Conservation (phyloP, 1,140 invertebrate genomes). For the Listronotus oregonensis region DNA sequence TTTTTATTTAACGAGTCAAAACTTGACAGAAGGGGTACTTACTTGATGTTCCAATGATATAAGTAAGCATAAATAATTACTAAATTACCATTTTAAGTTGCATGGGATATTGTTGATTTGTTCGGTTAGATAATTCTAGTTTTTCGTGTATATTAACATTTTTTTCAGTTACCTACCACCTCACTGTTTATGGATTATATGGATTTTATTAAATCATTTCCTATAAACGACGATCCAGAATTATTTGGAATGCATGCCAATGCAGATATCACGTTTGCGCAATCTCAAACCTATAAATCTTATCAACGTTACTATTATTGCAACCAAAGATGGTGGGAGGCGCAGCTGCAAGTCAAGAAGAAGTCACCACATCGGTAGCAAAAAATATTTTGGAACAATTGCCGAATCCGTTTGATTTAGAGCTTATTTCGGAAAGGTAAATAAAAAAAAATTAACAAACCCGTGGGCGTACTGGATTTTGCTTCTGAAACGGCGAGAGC, state of each 20-base stretch:
- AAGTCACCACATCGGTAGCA: constrained; percentile 60
- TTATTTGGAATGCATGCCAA: constrained; percentile 78
- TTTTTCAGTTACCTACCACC: constrained; percentile 58
- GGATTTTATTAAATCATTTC: constrained; percentile 66
- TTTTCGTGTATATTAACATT: too few relatives aligned
- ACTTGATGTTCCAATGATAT: too few relatives aligned
- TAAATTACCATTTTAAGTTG: too few relatives aligned
- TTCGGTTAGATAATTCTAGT: too few relatives aligned
- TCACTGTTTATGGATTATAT: constrained; percentile 64
- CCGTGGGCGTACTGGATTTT: constrained; percentile 93
- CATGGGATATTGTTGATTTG: too few relatives aligned
- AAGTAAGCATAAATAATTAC: too few relatives aligned
- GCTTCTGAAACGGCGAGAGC: constrained; percentile 92
- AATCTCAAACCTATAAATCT: constrained; percentile 67
- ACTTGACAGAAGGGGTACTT: too few relatives aligned
- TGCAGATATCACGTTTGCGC: constrained; percentile 79
- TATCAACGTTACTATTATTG: constrained; percentile 65
- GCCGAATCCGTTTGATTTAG: constrained; percentile 63
- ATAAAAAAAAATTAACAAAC: constrained; percentile 10
- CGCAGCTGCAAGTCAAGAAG: constrained; percentile 62
- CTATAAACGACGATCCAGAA: constrained; percentile 73
- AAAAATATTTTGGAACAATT: constrained; percentile 61
- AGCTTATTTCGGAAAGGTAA: constrained; percentile 59
- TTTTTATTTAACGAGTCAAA: too few relatives aligned
- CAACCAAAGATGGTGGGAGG: constrained; percentile 64